phyloP scores from a whole-genome alignment of 2,888 invertebrate genomes.

The Aleiodes testaceus region DNA sequence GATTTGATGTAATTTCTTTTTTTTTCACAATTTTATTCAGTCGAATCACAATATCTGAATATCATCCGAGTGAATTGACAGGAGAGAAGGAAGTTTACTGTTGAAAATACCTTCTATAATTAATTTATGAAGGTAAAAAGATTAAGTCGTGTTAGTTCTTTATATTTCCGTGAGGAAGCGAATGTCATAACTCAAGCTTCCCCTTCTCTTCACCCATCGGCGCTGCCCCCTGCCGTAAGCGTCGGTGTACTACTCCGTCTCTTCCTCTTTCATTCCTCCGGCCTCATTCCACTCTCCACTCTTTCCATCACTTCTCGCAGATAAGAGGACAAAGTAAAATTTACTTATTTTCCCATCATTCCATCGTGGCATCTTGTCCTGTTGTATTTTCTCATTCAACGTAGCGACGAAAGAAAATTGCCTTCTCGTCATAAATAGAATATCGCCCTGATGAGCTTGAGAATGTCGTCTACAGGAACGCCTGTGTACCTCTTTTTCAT shows the following conservation, averaged over 20 bases:
- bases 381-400: conserved; percentile 66
- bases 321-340: conserved; percentile 66
- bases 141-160: conserved; percentile 72
- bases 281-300: conserved; percentile 39
- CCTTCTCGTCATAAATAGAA: conserved; percentile 68
- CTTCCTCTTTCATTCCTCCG: conserved; percentile 11
- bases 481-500: background rate
- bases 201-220: conserved; percentile 44
- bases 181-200: conserved; percentile 43
- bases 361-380: conserved; percentile 69
- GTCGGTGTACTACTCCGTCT: conserved; percentile 33
- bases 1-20: background rate
- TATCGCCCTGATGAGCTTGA: conserved; percentile 69
- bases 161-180: conserved; percentile 69
- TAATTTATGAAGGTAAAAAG: conserved; percentile 71
- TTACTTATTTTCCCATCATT: conserved; percentile 72
- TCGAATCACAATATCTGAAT: conserved; percentile 52
- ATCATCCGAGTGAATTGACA: conserved; percentile 58
- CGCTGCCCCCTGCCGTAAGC: conserved; percentile 37
- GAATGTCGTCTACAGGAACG: conserved; percentile 49
- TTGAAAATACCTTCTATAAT: conserved; percentile 63
- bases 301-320: conserved; percentile 35
- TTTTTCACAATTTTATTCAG: conserved; percentile 28
- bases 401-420: conserved; percentile 69
- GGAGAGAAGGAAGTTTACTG: conserved; percentile 19